phyloP scores from a whole-genome alignment of 2,888 invertebrate species.

The Uloborus plumipes region DNA sequence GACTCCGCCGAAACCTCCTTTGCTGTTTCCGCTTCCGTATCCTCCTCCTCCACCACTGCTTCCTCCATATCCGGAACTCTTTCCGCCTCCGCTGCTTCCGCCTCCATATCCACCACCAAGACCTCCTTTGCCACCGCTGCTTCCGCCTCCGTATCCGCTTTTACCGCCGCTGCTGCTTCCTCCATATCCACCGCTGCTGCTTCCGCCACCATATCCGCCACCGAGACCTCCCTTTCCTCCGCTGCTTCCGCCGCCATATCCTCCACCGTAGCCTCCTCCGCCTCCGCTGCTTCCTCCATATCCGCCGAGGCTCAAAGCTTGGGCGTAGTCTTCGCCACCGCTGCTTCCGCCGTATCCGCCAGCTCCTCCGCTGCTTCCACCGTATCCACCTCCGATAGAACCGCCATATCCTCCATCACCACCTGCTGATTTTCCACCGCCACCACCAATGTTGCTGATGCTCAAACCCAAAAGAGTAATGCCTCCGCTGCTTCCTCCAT shows the following conservation, averaged over 20 bases:
- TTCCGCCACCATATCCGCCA: constrained; percentile 22
- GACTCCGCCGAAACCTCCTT: constrained; percentile 53
- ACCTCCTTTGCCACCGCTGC: constrained; percentile 16
- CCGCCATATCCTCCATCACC: constrained; percentile 22
- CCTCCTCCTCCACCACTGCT: constrained; percentile 19
- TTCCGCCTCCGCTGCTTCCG: constrained; percentile 3
- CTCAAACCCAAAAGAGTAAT: constrained; percentile 55
- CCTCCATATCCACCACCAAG: constrained; percentile 14
- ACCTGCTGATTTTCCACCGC: constrained; percentile 33
- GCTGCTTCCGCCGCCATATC: constrained; percentile 12
- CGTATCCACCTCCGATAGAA: constrained; percentile 16
- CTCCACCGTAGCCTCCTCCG: constrained; percentile 37
- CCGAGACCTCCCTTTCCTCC: constrained; percentile 8
- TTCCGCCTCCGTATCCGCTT: not conserved
- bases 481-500: constrained; percentile 40
- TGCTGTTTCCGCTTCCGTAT: constrained; percentile 44
- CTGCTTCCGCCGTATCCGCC: constrained; percentile 22
- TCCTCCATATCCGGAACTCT: constrained; percentile 18
- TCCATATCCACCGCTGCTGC: constrained; percentile 9
- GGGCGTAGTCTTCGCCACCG: constrained; percentile 10
- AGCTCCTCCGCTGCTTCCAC: constrained; percentile 35
- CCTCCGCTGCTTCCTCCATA: constrained; percentile 29
- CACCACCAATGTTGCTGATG: constrained; percentile 49
- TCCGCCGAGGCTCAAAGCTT: constrained; percentile 13
- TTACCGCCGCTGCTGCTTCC: constrained; percentile 10